A percentile compares a stretch with the other conserved stretches of the same genome.
These are phyloP conservation scores for Lagenorhynchus albirostris DNA, from an alignment of 2,113 vertebrate species.

Conservation along the genomic window DNA sequence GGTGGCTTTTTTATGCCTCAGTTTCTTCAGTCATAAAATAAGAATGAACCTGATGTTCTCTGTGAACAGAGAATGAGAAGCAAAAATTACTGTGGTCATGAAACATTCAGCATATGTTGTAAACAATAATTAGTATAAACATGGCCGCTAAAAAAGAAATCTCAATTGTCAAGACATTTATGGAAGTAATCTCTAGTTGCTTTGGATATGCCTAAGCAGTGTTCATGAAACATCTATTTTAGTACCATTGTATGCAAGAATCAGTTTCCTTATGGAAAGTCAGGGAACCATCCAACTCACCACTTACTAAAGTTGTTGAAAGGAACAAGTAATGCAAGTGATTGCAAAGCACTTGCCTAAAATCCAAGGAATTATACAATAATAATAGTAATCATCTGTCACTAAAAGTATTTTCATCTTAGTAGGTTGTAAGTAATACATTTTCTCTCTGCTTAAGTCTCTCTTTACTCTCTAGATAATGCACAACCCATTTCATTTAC, in stretches of 20 bases:
- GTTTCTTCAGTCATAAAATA: slow-evolving; percentile 15
- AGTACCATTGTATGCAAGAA: background rate
- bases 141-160: background rate
- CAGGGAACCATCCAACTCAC: background rate
- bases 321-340: slow-evolving; percentile 42
- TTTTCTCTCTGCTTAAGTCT: slow-evolving; percentile 65
- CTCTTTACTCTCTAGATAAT: slow-evolving; percentile 66
- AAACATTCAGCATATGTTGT: background rate
- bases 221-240: slow-evolving; percentile 43
- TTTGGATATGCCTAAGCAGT: background rate
- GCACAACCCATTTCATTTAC: slow-evolving; percentile 57
- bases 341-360: slow-evolving; percentile 48
- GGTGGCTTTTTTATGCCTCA: background rate
- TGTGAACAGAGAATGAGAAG: background rate
- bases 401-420: slow-evolving; percentile 65
- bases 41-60: background rate
- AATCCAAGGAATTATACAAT: slow-evolving; percentile 57
- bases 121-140: slow-evolving; percentile 41
- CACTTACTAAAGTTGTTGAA: background rate
- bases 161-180: background rate
- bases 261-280: slow-evolving; percentile 22
- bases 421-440: slow-evolving; percentile 54
- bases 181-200: background rate
- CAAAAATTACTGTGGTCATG: slow-evolving; percentile 21
- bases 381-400: slow-evolving; percentile 68